A percentile compares a stretch with the other conserved stretches of the same genome.
Conservation (phyloP, 1,140 invertebrate species). For the Pseudomyrmex flavicornis region DNA sequence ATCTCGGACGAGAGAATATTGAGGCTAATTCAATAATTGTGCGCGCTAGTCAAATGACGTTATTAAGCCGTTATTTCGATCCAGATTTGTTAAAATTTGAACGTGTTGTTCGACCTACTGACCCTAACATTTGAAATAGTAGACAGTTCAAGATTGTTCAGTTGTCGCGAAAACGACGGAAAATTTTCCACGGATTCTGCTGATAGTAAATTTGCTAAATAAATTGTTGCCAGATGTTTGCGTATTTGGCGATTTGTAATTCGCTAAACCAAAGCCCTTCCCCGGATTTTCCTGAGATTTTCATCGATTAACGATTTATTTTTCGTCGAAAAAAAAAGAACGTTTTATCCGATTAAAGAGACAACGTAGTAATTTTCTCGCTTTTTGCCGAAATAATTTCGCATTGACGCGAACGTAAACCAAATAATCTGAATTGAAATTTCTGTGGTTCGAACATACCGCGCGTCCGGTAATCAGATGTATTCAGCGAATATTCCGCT, state of each 20-base stretch:
- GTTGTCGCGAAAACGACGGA: not conserved
- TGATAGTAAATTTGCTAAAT: constrained; percentile 31
- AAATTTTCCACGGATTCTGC: not conserved
- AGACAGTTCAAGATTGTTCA: not conserved
- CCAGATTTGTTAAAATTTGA: not conserved
- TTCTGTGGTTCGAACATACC: constrained; percentile 6
- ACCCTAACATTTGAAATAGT: not conserved
- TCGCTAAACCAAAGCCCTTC: not conserved
- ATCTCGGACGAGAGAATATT: not conserved
- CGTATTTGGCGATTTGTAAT: no score
- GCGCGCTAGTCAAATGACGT: not conserved
- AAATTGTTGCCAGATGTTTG: not conserved
- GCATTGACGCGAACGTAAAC: not conserved
- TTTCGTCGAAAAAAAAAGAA: not conserved
- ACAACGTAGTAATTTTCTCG: not conserved
- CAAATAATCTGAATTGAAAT: constrained; percentile 38
- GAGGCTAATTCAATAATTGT: not conserved
- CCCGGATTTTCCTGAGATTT: not conserved
- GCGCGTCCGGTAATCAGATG: constrained; percentile 35
- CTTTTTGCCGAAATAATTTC: not conserved
- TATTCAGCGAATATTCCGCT: constrained; percentile 58
- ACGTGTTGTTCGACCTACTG: not conserved
- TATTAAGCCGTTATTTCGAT: not conserved
- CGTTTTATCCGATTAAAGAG: no score
- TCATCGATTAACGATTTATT: not conserved